Percentiles rank a stretch among this genome's conserved stretches.
phyloP scores from a whole-genome alignment of 2,888 invertebrate species.

The Apocheima hispidaria region DNA sequence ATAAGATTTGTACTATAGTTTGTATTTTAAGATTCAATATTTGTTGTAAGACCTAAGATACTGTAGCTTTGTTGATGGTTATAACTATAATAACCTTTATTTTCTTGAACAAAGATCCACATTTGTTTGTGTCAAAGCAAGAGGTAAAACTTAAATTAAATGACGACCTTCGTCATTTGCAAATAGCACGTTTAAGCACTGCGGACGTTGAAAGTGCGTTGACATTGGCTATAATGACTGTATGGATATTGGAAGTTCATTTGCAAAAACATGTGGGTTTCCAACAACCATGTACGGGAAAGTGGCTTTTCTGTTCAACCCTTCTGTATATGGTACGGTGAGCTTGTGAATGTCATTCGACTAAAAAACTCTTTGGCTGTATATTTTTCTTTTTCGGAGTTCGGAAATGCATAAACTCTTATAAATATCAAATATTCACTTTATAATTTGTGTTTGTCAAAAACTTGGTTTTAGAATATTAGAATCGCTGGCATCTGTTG shows the following conservation, averaged over 20 bases:
- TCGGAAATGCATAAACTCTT: too few species aligned
- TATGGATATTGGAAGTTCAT: conserved; percentile 42
- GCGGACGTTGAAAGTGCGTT: conserved; percentile 27
- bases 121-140: conserved; percentile 4
- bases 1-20: not conserved
- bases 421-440: too few species aligned
- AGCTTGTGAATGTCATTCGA: conserved; percentile 7
- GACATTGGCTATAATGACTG: conserved; percentile 36
- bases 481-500: too few species aligned
- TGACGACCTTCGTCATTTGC: conserved; percentile 31
- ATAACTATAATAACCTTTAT: conserved; percentile 1
- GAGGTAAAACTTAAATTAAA: conserved; percentile 22
- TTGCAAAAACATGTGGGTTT: conserved; percentile 35
- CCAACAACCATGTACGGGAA: conserved; percentile 40
- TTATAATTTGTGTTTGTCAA: too few species aligned
- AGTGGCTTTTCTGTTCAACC: conserved; percentile 31
- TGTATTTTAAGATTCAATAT: not conserved
- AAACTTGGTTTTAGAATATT: too few species aligned
- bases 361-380: not conserved
- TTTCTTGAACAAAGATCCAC: not conserved
- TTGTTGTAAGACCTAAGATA: not conserved
- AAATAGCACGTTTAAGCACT: conserved; percentile 18
- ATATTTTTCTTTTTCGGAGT: not conserved
- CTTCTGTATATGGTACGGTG: conserved; percentile 9
- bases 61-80: not conserved